Evolutionary conservation across 2,797 vertebrate species (phyloP).

Genomic region (Lerista edwardsae): DNA sequence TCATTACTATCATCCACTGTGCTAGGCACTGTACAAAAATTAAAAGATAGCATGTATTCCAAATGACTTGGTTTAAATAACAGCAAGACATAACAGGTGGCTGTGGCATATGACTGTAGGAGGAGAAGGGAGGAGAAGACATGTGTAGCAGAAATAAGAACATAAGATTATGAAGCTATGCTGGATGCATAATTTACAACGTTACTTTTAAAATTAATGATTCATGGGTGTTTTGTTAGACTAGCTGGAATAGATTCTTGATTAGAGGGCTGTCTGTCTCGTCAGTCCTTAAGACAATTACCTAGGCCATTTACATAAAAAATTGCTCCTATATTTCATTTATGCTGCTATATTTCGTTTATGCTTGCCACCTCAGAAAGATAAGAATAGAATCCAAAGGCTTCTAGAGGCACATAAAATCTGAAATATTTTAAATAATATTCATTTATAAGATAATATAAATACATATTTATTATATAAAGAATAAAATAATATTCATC

Average conservation of each 20-base stretch:
- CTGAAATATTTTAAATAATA: not conserved
- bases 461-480: too few relatives aligned
- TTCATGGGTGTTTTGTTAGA: slow-evolving; percentile 52
- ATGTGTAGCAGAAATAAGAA: slow-evolving; percentile 40
- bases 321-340: slow-evolving; percentile 7
- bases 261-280: slow-evolving; percentile 59
- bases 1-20: not conserved
- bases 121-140: not conserved
- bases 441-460: too few relatives aligned
- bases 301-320: slow-evolving; percentile 41
- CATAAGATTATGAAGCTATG: slow-evolving; percentile 44
- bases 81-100: slow-evolving; percentile 52
- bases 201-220: slow-evolving; percentile 50
- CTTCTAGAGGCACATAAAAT: slow-evolving; percentile 1
- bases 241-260: slow-evolving; percentile 58
- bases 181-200: slow-evolving; percentile 37
- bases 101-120: slow-evolving; percentile 36
- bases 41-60: slow-evolving; percentile 8
- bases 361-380: not conserved
- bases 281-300: slow-evolving; percentile 56
- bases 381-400: not conserved
- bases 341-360: not conserved
- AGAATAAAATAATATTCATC: not conserved
- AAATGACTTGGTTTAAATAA: slow-evolving; percentile 39
- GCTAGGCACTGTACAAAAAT: slow-evolving; percentile 20